Base-by-base conservation (phyloP, 2,113 vertebrate species). In the Esox niger region DNA sequence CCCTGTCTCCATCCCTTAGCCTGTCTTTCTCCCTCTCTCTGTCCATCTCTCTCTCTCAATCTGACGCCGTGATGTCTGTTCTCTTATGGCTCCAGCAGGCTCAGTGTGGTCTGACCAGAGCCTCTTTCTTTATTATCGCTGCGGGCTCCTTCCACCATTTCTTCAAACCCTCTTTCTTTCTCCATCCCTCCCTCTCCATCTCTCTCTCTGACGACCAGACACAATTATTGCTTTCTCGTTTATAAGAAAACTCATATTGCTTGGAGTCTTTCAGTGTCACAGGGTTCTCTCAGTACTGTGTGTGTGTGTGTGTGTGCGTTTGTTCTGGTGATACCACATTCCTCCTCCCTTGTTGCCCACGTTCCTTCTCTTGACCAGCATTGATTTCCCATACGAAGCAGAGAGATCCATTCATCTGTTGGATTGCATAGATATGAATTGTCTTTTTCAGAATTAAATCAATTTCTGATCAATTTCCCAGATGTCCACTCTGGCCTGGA, bases 361-460 rank as follows among this genome's bases (percentile, higher is more conserved):
- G 2, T 58, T 30, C 27, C 5, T 65, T 72, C 31, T 52, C 56
- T 70, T 78, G 38, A 73, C 57, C 47, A 60, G 62, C 64, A 88
- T 83, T 68, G 71, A 87, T 89, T 75, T 57, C 26, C 57, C 38
- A 10, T 25, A n/a, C 31, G 38, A 15, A 43, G 13, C 15, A 17
- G 38, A 31, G 9, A 11, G 62, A n/a, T 57, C 62, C 23, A 21
- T 66, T 56, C 52, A 69, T 77, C 72, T 49, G 68, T 67, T 80
- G 69, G 47, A 62, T 68, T 64, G 56, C 62, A 68, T 70, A 82
- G 76, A 63, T 80, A 76, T 69, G 73, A 76, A 81, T 83, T 79
- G 71, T 82, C 69, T 77, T 79, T 81, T 78, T 57, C 75, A 82
- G 78, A 80, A 79, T 70, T 1, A 63, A 87, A 86, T 84, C 74